Conservation (phyloP, 2,797 vertebrate species). For the Scolopax rusticola region DNA sequence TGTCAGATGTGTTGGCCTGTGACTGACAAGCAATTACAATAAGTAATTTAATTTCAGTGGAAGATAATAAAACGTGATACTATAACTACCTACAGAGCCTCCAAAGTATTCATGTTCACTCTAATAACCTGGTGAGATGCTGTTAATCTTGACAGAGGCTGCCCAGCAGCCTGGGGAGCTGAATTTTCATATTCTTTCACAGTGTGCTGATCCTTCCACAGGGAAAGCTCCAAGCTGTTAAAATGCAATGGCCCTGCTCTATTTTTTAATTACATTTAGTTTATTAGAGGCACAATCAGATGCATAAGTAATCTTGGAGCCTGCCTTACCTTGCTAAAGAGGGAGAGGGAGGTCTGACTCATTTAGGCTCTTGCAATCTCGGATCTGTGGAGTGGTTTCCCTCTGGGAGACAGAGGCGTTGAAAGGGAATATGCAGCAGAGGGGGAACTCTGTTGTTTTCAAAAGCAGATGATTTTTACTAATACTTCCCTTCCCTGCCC, state of each 20-base stretch:
- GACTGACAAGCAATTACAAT: constrained; percentile 86
- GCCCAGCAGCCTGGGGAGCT: constrained; percentile 75
- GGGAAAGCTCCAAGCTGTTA: constrained; percentile 80
- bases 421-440: not conserved
- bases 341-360: constrained; percentile 24
- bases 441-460: constrained; percentile 12
- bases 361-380: constrained; percentile 15
- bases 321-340: not conserved
- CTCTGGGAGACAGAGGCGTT: not conserved
- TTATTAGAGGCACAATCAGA: constrained; percentile 78
- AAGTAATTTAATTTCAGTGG: constrained; percentile 82
- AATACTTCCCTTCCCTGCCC: not conserved
- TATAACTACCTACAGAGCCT: constrained; percentile 80
- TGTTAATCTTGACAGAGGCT: constrained; percentile 82
- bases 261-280: constrained; percentile 83
- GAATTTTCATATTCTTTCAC: constrained; percentile 78
- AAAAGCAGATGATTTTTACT: not conserved
- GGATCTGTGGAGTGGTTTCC: not conserved
- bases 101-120: constrained; percentile 82
- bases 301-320: constrained; percentile 71
- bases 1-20: constrained; percentile 79
- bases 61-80: constrained; percentile 83
- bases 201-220: constrained; percentile 79
- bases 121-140: constrained; percentile 80
- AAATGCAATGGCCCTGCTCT: constrained; percentile 75